phyloP scores from a whole-genome alignment of 2,113 vertebrate genomes.

The Danionella cerebrum region DNA sequence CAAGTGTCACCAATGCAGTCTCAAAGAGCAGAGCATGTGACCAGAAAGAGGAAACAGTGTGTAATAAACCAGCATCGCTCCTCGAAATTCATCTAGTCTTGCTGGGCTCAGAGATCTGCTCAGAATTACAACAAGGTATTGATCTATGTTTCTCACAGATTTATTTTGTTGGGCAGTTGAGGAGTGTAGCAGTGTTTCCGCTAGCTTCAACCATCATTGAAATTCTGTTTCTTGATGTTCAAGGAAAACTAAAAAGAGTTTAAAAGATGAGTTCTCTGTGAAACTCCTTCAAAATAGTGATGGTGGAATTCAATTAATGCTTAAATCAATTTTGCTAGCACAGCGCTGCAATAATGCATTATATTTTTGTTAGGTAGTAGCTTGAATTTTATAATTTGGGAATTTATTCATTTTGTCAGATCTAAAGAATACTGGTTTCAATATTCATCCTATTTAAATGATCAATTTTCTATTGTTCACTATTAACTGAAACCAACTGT shows the following conservation, averaged over 20 bases:
- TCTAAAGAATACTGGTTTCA: no score
- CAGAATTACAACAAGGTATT: slow-evolving; percentile 8
- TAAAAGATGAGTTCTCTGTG: neutral
- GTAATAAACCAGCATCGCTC: neutral
- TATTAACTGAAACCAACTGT: no score
- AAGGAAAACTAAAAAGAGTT: neutral
- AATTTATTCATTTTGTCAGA: no score
- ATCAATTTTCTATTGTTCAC: no score
- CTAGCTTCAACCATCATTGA: neutral
- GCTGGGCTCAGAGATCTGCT: neutral
- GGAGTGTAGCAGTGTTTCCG: neutral
- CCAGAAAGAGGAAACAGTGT: neutral
- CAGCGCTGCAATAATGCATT: no score
- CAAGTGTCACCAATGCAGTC: neutral
- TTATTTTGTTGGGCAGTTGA: neutral
- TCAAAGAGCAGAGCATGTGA: no score
- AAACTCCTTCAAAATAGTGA: neutral
- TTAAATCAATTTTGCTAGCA: no score
- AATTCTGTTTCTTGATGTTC: neutral
- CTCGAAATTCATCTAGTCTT: neutral
- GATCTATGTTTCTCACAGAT: slow-evolving; percentile 2
- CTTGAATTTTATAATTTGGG: no score
- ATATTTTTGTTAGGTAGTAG: no score
- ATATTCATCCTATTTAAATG: no score
- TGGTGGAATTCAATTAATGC: neutral